Evolutionary conservation across 1,140 invertebrate genomes (phyloP).

Genomic region (Saccostrea cuccullata): DNA sequence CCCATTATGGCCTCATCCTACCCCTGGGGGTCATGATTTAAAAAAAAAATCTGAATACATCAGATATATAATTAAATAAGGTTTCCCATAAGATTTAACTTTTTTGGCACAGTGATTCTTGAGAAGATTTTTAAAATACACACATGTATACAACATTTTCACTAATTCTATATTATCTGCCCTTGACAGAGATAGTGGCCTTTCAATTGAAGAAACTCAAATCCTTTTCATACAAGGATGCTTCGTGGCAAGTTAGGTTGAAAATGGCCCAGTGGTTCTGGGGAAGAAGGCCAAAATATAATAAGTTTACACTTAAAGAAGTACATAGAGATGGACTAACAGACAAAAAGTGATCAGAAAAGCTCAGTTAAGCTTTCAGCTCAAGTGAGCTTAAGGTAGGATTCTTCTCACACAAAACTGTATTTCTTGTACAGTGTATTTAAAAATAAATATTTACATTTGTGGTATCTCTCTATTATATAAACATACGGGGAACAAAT

Average conservation of each 20-base stretch:
- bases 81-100: background rate
- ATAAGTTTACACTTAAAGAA: background rate
- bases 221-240: too few relatives aligned
- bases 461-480: too few relatives aligned
- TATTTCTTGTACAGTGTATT: too few relatives aligned
- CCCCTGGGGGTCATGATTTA: background rate
- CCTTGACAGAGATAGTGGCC: background rate
- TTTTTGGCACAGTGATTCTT: background rate
- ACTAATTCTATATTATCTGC: background rate
- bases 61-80: background rate
- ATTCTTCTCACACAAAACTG: too few relatives aligned
- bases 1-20: background rate
- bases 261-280: background rate
- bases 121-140: background rate
- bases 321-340: background rate
- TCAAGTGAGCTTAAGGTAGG: background rate
- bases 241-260: background rate
- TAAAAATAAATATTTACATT: too few relatives aligned
- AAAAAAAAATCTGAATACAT: background rate
- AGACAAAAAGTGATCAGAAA: background rate
- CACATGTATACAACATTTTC: background rate
- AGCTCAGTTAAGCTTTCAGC: background rate
- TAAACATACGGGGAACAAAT: too few relatives aligned
- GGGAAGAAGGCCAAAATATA: background rate
- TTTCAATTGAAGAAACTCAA: background rate